A percentile compares a stretch with the other conserved stretches of the same genome.
These are phyloP conservation scores for Rallus crepitans DNA, from an alignment of 2,797 vertebrate genomes.

Conservation along the genomic window DNA sequence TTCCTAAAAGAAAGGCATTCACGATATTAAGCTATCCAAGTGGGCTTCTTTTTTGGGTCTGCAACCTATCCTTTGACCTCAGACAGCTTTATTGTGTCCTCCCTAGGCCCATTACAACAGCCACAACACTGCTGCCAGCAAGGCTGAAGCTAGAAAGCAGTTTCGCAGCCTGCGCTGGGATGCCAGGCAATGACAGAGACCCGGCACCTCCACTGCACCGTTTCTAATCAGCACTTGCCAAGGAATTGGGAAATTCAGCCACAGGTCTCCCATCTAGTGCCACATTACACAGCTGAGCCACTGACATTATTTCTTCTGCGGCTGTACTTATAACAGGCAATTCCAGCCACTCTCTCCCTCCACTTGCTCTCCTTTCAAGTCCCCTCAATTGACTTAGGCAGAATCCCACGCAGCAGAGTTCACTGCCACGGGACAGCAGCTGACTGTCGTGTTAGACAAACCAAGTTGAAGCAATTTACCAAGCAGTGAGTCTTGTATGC, in stretches of 20 bases:
- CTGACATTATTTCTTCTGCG: neutral
- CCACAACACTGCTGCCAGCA: neutral
- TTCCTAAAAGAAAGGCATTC: neutral
- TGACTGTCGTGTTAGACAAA: neutral
- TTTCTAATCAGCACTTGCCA: neutral
- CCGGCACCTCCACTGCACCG: neutral
- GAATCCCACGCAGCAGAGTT: neutral
- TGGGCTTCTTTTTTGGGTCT: neutral
- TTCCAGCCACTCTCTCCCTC: neutral
- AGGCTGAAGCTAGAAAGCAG: neutral
- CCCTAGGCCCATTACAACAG: neutral
- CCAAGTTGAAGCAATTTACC: neutral
- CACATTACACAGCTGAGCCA: neutral
- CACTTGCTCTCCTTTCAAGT: neutral
- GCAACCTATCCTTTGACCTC: neutral
- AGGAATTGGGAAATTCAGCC: neutral
- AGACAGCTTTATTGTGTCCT: neutral
- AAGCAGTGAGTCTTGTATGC: neutral
- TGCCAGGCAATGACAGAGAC: neutral
- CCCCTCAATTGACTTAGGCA: accelerated
- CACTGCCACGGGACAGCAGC: neutral
- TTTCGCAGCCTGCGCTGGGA: neutral
- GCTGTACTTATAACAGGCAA: neutral
- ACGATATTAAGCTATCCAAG: neutral
- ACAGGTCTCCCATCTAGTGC: neutral